Base-by-base conservation (phyloP, 2,797 vertebrate species). In the Alectoris magna region DNA sequence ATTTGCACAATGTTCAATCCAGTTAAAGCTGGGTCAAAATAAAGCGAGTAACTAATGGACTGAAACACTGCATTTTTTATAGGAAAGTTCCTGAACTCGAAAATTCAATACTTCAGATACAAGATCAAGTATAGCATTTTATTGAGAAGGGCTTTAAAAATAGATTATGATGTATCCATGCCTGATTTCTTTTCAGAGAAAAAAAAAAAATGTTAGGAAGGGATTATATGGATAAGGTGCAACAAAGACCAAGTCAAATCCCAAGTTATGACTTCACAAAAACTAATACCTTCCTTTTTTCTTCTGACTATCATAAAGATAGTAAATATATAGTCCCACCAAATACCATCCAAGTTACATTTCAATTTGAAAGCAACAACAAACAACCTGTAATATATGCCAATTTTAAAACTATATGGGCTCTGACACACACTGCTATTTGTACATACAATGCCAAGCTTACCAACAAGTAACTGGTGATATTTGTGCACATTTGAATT, bases 31-130 rank as follows among this genome's bases (percentile, higher is more conserved):
- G 78, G 75, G 62, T 95, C 94, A 96, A 73, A 84, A 73, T 94
- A 83, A 96, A 94, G 70, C 78, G 81, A 93, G 71, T 84, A 96
- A 90, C 87, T 96, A 97, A 97, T 93, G 88, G 88, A 82, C 88
- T 91, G 93, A 93, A 95, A 93, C 87, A 68, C 59, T 88, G 77
- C 41, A 36, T 70, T 88, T 94, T 93, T 81, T 10, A 29, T 23
- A 44, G 55, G 67, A 77, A 92, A 82, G 36, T 88, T 94, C 72
- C 49, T 74, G 63, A 92, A 68, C 51, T 83, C 49, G 79, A 78
- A 88, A 94, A 81, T 64, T 16, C 10, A 72, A 1, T 84, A 59
- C 75, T 58, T 90, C 29, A 58, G n/a, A 71, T 78, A 46, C 6
- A 88, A 88, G 62, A 94, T 84, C 60, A 93, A 79, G 81, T 93